Percentiles rank a stretch among this genome's conserved stretches.
These are phyloP conservation scores for Zaprionus taronus DNA, from an alignment of 1,140 invertebrate genomes.

Conservation along the genomic window DNA sequence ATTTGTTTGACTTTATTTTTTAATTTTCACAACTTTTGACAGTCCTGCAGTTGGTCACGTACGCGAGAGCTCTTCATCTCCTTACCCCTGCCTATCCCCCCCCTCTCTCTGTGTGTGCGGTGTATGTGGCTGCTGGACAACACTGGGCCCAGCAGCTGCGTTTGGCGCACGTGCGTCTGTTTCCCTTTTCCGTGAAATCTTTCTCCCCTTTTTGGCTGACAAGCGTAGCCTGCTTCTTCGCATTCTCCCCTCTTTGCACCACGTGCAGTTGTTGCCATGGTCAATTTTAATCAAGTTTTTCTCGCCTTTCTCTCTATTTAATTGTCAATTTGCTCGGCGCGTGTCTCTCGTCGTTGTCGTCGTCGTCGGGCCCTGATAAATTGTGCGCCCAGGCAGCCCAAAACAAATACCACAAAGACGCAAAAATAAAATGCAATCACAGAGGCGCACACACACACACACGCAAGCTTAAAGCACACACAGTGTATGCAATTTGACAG, in stretches of 20 bases:
- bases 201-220: background rate
- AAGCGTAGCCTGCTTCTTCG: background rate
- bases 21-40: constrained; percentile 82
- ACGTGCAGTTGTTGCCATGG: constrained; percentile 51
- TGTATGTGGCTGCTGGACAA: constrained; percentile 46
- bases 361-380: constrained; percentile 61
- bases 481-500: constrained; percentile 18
- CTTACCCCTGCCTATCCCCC: background rate
- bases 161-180: constrained; percentile 67
- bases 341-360: constrained; percentile 39
- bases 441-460: constrained; percentile 7
- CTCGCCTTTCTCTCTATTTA: constrained; percentile 76
- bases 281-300: constrained; percentile 82
- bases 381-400: constrained; percentile 59
- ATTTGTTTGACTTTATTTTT: constrained; percentile 81
- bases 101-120: constrained; percentile 4
- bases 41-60: constrained; percentile 77
- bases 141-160: constrained; percentile 60
- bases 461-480: constrained; percentile 9
- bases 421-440: constrained; percentile 57
- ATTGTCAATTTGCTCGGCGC: constrained; percentile 76
- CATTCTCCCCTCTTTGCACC: background rate
- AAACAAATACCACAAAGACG: constrained; percentile 50
- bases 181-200: background rate
- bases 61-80: constrained; percentile 21